Conservation (phyloP, 2,797 vertebrate species). For the Microctenopoma stevenorrisi region DNA sequence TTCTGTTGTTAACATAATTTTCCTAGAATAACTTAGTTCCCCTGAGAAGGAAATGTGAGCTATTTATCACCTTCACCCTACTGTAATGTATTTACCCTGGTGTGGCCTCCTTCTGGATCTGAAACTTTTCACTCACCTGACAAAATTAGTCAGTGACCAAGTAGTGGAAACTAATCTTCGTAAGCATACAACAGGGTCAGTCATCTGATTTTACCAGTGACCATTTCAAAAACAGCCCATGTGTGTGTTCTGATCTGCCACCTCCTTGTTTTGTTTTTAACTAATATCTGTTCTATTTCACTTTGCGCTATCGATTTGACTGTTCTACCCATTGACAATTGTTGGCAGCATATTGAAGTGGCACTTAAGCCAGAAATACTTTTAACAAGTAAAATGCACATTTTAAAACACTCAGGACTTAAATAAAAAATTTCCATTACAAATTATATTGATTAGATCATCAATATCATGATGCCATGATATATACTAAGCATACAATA, state of each 20-base stretch:
- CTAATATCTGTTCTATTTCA: background rate
- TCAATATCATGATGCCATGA: too few relatives aligned
- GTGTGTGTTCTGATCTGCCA: too few relatives aligned
- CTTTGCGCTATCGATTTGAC: background rate
- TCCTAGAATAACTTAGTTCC: background rate
- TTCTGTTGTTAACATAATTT: background rate
- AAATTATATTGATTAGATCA: background rate
- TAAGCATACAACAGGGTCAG: background rate
- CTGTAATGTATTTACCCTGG: background rate
- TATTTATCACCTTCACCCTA: slow-evolving; percentile 9
- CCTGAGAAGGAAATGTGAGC: slow-evolving; percentile 4
- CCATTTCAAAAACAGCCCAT: background rate
- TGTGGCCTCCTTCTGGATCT: slow-evolving; percentile 3
- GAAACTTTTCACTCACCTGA: background rate
- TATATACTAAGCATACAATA: too few relatives aligned
- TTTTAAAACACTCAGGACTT: background rate
- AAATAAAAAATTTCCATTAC: background rate
- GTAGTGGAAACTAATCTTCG: too few relatives aligned
- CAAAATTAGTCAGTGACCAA: background rate
- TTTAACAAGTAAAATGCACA: background rate
- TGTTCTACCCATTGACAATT: background rate
- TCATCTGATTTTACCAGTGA: background rate
- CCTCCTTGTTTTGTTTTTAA: background rate
- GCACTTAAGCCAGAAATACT: background rate
- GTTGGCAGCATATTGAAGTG: background rate